These are phyloP conservation scores for Limonius californicus DNA, from an alignment of 1,140 invertebrate genomes.

Conservation along the genomic window DNA sequence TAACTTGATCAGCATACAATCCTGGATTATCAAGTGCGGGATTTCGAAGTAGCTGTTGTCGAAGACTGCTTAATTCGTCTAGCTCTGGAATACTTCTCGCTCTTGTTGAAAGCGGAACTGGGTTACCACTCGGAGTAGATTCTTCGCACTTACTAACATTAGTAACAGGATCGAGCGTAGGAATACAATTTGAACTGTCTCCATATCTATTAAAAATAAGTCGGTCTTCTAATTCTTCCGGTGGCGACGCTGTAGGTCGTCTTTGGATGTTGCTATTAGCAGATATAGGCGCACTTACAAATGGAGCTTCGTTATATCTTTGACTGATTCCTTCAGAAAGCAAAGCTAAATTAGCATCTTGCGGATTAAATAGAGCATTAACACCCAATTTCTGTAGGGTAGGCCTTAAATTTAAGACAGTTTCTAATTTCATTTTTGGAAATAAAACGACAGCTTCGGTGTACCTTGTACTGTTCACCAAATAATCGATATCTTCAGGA, in stretches of 20 bases:
- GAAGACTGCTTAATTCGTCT: constrained; percentile 28
- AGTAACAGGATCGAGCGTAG: too few relatives aligned
- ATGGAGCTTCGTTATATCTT: constrained; percentile 12
- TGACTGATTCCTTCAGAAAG: constrained; percentile 48
- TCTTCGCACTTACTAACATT: constrained; percentile 30
- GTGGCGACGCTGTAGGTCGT: background rate
- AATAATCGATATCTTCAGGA: constrained; percentile 49
- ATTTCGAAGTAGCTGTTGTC: constrained; percentile 12
- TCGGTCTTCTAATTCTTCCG: constrained; percentile 20
- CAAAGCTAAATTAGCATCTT: constrained; percentile 56
- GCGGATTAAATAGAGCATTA: constrained; percentile 56
- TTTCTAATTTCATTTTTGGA: constrained; percentile 65
- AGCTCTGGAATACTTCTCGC: background rate
- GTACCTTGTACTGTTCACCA: constrained; percentile 51
- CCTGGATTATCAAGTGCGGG: constrained; percentile 45
- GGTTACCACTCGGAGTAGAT: too few relatives aligned
- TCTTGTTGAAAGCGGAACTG: background rate
- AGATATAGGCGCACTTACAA: constrained; percentile 9
- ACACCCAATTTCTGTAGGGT: constrained; percentile 56
- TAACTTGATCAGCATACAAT: constrained; percentile 56
- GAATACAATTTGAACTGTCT: constrained; percentile 2
- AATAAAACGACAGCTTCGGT: constrained; percentile 55
- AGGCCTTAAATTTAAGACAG: constrained; percentile 51
- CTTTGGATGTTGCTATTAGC: too few relatives aligned
- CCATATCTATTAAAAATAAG: constrained; percentile 41